These are phyloP conservation scores for Halictus quadricinctus DNA, from an alignment of 2,888 invertebrate species.

Conservation along the genomic window DNA sequence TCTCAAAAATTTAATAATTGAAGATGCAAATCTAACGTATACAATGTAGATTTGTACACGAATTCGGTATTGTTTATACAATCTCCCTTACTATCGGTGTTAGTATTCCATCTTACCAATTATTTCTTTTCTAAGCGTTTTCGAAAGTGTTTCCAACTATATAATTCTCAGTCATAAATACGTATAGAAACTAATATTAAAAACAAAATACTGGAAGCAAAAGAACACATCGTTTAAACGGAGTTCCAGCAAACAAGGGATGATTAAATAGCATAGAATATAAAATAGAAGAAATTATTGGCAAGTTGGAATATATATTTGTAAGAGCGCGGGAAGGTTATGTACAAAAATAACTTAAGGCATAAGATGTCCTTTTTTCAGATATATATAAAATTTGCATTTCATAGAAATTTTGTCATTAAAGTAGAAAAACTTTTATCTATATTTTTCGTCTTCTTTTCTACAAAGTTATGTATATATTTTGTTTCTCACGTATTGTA, in stretches of 20 bases:
- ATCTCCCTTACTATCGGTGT: constrained; percentile 48
- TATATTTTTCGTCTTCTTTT: constrained; percentile 40
- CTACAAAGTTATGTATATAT: constrained; percentile 52
- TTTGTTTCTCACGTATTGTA: constrained; percentile 36
- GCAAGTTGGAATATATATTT: constrained; percentile 56
- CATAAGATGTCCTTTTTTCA: constrained; percentile 45
- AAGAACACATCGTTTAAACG: neutral
- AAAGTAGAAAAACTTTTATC: constrained; percentile 58
- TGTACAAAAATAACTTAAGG: constrained; percentile 68
- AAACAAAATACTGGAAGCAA: constrained; percentile 23
- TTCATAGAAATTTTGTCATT: constrained; percentile 63
- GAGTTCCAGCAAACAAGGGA: neutral
- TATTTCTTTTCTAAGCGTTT: constrained; percentile 36
- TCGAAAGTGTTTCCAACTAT: neutral
- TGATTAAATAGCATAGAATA: constrained; percentile 9
- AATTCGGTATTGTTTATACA: constrained; percentile 53
- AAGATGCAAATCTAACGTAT: constrained; percentile 46
- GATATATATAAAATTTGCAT: constrained; percentile 63
- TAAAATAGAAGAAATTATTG: constrained; percentile 49
- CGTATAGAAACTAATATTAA: constrained; percentile 11
- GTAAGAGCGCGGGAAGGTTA: constrained; percentile 57
- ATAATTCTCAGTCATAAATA: neutral
- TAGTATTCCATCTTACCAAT: constrained; percentile 61
- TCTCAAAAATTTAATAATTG: constrained; percentile 36
- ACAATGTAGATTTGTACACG: constrained; percentile 56